phyloP scores from a whole-genome alignment of 2,113 vertebrate species.

The Hystrix brachyura region DNA sequence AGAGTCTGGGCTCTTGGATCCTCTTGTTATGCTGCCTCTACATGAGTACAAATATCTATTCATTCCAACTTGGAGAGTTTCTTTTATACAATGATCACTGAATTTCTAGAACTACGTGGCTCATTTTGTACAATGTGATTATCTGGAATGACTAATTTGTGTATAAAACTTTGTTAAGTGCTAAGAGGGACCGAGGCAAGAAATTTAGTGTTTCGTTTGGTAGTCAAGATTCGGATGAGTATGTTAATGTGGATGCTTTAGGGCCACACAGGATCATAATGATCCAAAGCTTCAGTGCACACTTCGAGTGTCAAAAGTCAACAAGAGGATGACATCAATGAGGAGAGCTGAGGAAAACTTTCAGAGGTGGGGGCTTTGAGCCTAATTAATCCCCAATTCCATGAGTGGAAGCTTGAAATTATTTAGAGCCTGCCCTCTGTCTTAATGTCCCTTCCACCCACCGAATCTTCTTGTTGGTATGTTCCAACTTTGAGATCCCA shows the following conservation, averaged over 20 bases:
- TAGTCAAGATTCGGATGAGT: background rate
- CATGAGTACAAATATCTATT: background rate
- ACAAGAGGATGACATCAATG: background rate
- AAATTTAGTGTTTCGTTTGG: constrained; percentile 27
- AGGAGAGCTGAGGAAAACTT: constrained; percentile 19
- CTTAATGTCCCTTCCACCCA: constrained; percentile 63
- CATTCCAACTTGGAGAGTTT: background rate
- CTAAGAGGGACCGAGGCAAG: background rate
- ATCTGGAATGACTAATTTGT: background rate
- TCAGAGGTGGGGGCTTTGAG: background rate
- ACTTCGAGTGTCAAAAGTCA: constrained; percentile 11
- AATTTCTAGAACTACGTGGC: background rate
- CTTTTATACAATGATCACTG: background rate
- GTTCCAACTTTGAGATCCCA: constrained; percentile 67
- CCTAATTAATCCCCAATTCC: constrained; percentile 42
- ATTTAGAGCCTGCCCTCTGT: constrained; percentile 37
- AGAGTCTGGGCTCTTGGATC: background rate
- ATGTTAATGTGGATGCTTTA: background rate
- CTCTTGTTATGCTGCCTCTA: background rate
- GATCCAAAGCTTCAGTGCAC: background rate
- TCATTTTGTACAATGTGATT: constrained; percentile 46
- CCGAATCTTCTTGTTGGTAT: constrained; percentile 58
- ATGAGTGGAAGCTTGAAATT: constrained; percentile 62
- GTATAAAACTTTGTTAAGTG: background rate
- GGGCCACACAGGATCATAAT: background rate